Percentiles rank a stretch among this genome's conserved stretches.
These are phyloP conservation scores for Shinisaurus crocodilurus DNA, from an alignment of 2,113 vertebrate genomes.

Conservation along the genomic window DNA sequence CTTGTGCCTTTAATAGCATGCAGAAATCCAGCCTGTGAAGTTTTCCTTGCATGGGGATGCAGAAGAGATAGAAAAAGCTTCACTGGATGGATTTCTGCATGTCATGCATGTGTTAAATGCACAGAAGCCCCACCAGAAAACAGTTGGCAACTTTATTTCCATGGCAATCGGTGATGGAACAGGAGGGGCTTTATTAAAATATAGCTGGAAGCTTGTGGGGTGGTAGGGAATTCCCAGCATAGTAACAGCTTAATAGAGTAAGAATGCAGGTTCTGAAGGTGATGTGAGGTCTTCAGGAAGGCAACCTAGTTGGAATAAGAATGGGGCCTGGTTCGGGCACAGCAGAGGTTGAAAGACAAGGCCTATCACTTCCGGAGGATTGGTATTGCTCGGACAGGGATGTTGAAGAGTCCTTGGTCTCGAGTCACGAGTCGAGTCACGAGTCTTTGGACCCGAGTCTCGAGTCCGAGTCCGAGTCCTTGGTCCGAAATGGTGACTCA, in stretches of 20 bases:
- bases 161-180: background rate
- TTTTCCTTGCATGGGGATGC: background rate
- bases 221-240: background rate
- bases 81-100: background rate
- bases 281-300: background rate
- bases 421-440: too few species aligned
- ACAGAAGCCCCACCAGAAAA: background rate
- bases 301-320: background rate
- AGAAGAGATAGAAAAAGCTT: background rate
- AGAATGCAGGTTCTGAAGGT: too few species aligned
- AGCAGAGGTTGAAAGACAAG: background rate
- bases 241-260: background rate
- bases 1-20: background rate
- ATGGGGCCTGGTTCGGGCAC: background rate
- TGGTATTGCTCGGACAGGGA: too few species aligned
- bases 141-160: background rate
- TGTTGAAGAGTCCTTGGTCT: too few species aligned
- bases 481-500: too few species aligned
- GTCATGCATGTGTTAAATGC: background rate
- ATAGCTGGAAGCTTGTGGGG: too few species aligned
- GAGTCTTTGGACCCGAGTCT: too few species aligned
- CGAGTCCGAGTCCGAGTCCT: too few species aligned
- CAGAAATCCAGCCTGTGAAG: background rate
- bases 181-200: background rate
- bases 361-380: too few species aligned